Conservation (phyloP, 2,888 invertebrate genomes). For the Harpagoxenus sublaevis region DNA sequence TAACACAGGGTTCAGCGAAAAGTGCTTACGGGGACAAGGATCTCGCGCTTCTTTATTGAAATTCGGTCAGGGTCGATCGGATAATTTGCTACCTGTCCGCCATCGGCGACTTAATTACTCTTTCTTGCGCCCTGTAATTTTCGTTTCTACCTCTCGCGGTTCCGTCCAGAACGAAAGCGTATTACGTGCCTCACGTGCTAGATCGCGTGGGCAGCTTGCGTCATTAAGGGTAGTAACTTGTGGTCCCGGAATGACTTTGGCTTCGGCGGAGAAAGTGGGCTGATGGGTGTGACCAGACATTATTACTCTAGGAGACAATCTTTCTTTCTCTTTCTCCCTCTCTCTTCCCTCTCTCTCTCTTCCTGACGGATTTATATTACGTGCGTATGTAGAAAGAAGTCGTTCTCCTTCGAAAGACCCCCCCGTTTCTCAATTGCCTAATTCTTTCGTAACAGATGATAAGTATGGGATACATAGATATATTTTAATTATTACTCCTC, state of each 20-base stretch:
- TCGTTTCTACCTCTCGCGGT: constrained; percentile 59
- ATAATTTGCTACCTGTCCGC: constrained; percentile 61
- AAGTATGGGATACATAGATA: too few relatives aligned
- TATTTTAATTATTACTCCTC: neutral
- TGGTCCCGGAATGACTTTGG: constrained; percentile 76
- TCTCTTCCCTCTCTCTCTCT: constrained; percentile 13
- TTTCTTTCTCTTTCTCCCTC: constrained; percentile 26
- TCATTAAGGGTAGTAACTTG: constrained; percentile 76
- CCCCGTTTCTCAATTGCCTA: neutral
- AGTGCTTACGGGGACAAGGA: constrained; percentile 4
- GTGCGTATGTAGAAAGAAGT: constrained; percentile 29
- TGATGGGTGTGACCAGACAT: constrained; percentile 70
- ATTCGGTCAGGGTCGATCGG: constrained; percentile 68
- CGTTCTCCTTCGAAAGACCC: constrained; percentile 45
- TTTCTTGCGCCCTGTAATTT: constrained; percentile 63
- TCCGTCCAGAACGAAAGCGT: constrained; percentile 59
- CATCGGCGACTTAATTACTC: constrained; percentile 63
- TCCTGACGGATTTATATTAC: neutral
- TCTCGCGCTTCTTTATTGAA: constrained; percentile 40
- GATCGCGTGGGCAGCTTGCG: constrained; percentile 78
- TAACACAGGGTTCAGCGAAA: neutral
- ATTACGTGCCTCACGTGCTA: constrained; percentile 63
- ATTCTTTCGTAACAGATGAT: neutral
- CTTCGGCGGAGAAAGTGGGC: constrained; percentile 78
- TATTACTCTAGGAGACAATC: constrained; percentile 61